A percentile compares a stretch with the other conserved stretches of the same genome.
phyloP scores from a whole-genome alignment of 2,113 vertebrate genomes.

The Myocastor coypus region DNA sequence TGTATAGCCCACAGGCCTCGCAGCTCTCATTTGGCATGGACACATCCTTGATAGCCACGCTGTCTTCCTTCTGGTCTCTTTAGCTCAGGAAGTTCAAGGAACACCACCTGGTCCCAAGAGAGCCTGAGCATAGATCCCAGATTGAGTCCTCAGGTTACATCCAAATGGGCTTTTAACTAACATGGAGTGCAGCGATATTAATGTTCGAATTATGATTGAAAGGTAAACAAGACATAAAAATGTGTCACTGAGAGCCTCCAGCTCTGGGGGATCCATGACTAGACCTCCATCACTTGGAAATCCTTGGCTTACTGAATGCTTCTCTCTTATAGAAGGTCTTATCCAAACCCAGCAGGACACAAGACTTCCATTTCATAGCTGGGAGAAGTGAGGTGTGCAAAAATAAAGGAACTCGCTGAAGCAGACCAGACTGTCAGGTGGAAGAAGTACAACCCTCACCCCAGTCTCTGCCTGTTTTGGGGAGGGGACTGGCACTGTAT shows the following conservation, averaged over 20 bases:
- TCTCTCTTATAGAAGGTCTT: neutral
- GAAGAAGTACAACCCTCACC: neutral
- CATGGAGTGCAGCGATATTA: neutral
- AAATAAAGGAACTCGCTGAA: neutral
- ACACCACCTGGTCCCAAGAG: neutral
- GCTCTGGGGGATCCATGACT: neutral
- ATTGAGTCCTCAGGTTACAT: neutral
- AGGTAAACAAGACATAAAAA: neutral
- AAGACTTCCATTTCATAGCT: neutral
- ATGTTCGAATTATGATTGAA: neutral
- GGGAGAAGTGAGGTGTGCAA: neutral
- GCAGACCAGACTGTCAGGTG: rapidly evolving
- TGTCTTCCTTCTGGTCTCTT: neutral
- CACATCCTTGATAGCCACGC: neutral
- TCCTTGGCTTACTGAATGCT: neutral
- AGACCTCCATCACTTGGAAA: neutral
- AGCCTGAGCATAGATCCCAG: neutral
- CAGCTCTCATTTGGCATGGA: neutral
- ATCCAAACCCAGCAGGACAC: neutral
- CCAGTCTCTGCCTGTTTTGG: neutral
- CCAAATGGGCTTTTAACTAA: neutral
- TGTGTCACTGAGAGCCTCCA: neutral
- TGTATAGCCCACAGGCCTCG: neutral
- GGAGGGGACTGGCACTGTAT: too few species aligned
- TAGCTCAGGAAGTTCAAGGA: neutral